These are phyloP conservation scores for Potamilus streckersoni DNA, from an alignment of 1,140 invertebrate species.

Conservation along the genomic window DNA sequence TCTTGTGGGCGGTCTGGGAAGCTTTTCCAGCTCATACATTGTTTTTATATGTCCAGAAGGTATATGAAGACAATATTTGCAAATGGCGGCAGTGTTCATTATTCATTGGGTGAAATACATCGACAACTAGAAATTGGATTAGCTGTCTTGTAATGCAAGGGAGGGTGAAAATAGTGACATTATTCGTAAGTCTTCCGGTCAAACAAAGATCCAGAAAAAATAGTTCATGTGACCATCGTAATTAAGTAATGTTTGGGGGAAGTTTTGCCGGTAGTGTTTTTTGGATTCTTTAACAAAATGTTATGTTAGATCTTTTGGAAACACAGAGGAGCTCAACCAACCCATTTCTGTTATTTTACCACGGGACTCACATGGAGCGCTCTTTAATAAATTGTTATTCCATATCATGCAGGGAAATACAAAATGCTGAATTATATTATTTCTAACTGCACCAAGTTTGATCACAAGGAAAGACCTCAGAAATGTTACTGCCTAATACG, in stretches of 20 bases:
- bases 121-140: conserved; percentile 35
- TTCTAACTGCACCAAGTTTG: conserved; percentile 18
- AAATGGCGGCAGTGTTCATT: conserved; percentile 11
- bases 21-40: conserved; percentile 14
- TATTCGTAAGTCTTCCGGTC: conserved; percentile 21
- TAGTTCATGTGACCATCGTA: conserved; percentile 64
- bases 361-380: background rate
- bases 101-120: conserved; percentile 42
- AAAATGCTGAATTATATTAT: conserved; percentile 17
- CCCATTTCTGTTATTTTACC: conserved; percentile 15
- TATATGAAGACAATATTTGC: conserved; percentile 2
- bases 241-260: conserved; percentile 59
- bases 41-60: conserved; percentile 4
- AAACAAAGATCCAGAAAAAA: conserved; percentile 14
- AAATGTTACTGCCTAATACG: background rate
- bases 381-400: background rate
- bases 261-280: conserved; percentile 30
- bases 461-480: conserved; percentile 23
- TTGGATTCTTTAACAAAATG: conserved; percentile 6
- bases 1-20: conserved; percentile 19
- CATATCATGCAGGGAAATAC: conserved; percentile 20
- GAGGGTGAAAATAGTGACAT: conserved; percentile 38
- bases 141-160: conserved; percentile 42
- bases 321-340: conserved; percentile 7
- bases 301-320: conserved; percentile 14